Conservation (phyloP, 2,113 vertebrate genomes). For the Danionella cerebrum region DNA sequence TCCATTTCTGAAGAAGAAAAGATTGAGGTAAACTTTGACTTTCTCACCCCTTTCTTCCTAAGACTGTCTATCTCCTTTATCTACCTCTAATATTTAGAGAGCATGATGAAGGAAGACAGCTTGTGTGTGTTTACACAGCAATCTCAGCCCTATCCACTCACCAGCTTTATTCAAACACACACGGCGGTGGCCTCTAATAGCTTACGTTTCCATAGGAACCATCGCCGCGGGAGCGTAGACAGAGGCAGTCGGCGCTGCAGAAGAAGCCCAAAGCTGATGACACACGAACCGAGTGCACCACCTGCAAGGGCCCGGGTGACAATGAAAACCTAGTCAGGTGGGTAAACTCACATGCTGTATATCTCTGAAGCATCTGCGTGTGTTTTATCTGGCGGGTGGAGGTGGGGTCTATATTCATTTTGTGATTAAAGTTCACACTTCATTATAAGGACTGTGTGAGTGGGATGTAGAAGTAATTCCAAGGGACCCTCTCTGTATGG, state of each 20-base stretch:
- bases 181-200: slow-evolving; percentile 41
- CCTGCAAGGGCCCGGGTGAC: slow-evolving; percentile 90
- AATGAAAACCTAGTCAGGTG: slow-evolving; percentile 98
- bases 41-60: not conserved
- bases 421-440: slow-evolving; percentile 63
- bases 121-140: slow-evolving; percentile 25
- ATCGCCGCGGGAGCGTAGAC: slow-evolving; percentile 80
- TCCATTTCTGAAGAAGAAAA: slow-evolving; percentile 88
- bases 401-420: slow-evolving; percentile 48
- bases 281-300: slow-evolving; percentile 85
- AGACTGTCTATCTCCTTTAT: slow-evolving; percentile 2
- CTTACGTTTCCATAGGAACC: slow-evolving; percentile 75
- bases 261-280: slow-evolving; percentile 94
- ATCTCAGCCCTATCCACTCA: slow-evolving; percentile 6
- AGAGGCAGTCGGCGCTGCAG: slow-evolving; percentile 81
- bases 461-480: slow-evolving; percentile 31
- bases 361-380: not conserved
- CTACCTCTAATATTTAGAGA: slow-evolving; percentile 25
- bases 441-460: slow-evolving; percentile 51
- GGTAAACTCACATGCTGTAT: slow-evolving; percentile 31
- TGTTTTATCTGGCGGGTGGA: slow-evolving; percentile 15
- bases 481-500: slow-evolving; percentile 54
- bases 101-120: slow-evolving; percentile 27
- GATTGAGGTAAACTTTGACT: slow-evolving; percentile 67
- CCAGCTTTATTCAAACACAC: not conserved